A percentile compares a stretch with the other conserved stretches of the same genome.
Evolutionary conservation across 2,888 invertebrate species (phyloP).

Genomic region (Drosophila prostipennis): DNA sequence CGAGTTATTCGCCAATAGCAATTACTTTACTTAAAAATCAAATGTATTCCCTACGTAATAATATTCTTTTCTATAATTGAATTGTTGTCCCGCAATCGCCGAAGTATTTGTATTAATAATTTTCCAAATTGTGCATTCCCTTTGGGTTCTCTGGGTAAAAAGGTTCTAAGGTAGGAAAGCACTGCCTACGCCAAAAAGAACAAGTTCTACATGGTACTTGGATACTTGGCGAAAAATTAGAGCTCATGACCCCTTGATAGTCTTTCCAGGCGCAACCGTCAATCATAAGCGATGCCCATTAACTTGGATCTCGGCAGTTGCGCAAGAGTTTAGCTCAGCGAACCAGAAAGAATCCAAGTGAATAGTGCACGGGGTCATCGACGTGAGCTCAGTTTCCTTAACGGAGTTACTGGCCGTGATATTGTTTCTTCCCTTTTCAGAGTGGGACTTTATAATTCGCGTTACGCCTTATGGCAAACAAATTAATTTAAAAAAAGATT

Average conservation of each 20-base stretch:
- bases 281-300: slow-evolving; percentile 67
- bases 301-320: slow-evolving; percentile 62
- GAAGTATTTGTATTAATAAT: slow-evolving; percentile 29
- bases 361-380: slow-evolving; percentile 62
- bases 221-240: slow-evolving; percentile 44
- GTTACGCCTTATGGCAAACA: slow-evolving; percentile 53
- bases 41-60: neutral
- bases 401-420: slow-evolving; percentile 31
- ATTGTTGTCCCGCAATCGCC: slow-evolving; percentile 14
- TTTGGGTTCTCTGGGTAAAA: neutral
- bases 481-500: slow-evolving; percentile 47
- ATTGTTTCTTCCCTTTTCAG: slow-evolving; percentile 3
- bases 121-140: slow-evolving; percentile 20
- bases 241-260: slow-evolving; percentile 72
- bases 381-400: slow-evolving; percentile 52
- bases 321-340: slow-evolving; percentile 53
- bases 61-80: slow-evolving; percentile 19
- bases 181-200: slow-evolving; percentile 16
- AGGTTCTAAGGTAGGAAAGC: neutral
- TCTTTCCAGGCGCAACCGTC: slow-evolving; percentile 47
- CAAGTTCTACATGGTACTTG: slow-evolving; percentile 43
- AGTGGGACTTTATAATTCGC: slow-evolving; percentile 42
- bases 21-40: slow-evolving; percentile 3
- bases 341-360: slow-evolving; percentile 56
- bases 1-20: slow-evolving; percentile 46